phyloP scores from a whole-genome alignment of 2,797 vertebrate species.

The Miichthys miiuy region DNA sequence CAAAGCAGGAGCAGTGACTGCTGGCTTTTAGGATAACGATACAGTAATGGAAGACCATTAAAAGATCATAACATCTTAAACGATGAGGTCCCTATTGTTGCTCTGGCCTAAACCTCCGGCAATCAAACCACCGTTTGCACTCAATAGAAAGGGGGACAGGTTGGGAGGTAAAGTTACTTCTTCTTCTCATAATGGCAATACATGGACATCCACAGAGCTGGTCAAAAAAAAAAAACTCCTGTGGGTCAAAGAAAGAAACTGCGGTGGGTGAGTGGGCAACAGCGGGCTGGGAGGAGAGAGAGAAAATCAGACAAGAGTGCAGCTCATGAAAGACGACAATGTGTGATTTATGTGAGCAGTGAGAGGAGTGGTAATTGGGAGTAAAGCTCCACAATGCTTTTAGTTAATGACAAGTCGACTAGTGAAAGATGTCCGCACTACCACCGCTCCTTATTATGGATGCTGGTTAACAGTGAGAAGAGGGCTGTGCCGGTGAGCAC shows the following conservation, averaged over 20 bases:
- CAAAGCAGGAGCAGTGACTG: conserved; percentile 66
- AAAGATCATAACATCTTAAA: conserved; percentile 84
- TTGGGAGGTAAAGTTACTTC: conserved; percentile 72
- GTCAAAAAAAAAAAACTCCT: conserved; percentile 28
- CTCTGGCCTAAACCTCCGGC: conserved; percentile 66
- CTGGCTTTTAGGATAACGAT: conserved; percentile 74
- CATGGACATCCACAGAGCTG: conserved; percentile 28
- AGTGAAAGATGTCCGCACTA: conserved; percentile 77
- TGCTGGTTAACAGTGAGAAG: conserved; percentile 71
- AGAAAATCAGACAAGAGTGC: conserved; percentile 57
- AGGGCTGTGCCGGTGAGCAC: conserved; percentile 28
- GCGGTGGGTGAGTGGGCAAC: background rate
- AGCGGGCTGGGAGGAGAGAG: conserved; percentile 4
- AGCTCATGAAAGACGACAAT: conserved; percentile 69
- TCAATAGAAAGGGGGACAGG: conserved; percentile 62
- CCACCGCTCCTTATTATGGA: conserved; percentile 64
- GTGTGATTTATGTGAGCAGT: conserved; percentile 77
- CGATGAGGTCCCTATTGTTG: conserved; percentile 77
- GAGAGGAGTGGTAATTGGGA: conserved; percentile 83
- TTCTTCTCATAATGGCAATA: conserved; percentile 24
- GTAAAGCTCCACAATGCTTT: conserved; percentile 81
- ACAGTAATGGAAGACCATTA: conserved; percentile 83
- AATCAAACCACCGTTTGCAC: conserved; percentile 73
- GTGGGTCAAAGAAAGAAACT: conserved; percentile 6
- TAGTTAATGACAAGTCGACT: conserved; percentile 83